Conservation (phyloP, 2,113 vertebrate genomes). For the Sylvietta virens region DNA sequence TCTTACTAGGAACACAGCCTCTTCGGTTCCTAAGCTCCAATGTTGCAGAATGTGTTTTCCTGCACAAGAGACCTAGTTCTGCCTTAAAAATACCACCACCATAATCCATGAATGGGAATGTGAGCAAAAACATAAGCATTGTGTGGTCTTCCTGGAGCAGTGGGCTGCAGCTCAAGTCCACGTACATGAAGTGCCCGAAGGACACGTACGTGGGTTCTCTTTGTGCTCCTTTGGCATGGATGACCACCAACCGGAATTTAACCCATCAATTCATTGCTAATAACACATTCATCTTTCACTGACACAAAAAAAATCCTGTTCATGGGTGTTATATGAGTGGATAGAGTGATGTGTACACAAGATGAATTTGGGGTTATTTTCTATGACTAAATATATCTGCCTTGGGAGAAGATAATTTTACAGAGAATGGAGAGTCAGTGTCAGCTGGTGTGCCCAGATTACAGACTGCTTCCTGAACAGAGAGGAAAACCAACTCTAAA, state of each 20-base stretch:
- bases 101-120: neutral
- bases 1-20: neutral
- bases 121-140: neutral
- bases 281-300: neutral
- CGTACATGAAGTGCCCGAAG: neutral
- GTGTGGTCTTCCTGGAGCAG: neutral
- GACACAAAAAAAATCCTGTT: neutral
- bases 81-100: neutral
- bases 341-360: neutral
- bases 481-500: neutral
- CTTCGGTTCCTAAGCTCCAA: neutral
- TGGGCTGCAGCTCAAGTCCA: neutral
- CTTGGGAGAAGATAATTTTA: neutral
- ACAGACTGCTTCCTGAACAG: neutral
- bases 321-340: neutral
- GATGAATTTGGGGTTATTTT: neutral
- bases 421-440: neutral
- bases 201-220: neutral
- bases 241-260: neutral
- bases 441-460: neutral
- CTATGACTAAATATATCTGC: neutral
- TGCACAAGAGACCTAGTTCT: neutral
- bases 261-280: neutral
- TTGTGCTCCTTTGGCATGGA: neutral
- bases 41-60: neutral